phyloP scores from a whole-genome alignment of 37 sponge, comb jelly and placozoan species.

The Axinella damicornis region DNA sequence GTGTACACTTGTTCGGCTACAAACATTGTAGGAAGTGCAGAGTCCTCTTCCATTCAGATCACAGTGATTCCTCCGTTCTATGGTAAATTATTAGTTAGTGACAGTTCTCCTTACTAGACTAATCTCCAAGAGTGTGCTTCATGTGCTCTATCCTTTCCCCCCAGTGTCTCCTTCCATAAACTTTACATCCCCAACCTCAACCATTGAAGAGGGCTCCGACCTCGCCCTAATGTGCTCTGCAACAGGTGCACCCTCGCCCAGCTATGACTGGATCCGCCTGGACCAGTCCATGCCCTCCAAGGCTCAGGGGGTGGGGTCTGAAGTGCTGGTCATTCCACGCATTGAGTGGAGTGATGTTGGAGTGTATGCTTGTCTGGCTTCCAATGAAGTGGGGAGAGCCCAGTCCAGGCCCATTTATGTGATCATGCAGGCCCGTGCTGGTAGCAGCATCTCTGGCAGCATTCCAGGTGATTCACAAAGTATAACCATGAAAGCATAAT shows the following conservation, averaged over 20 bases:
- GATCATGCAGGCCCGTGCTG: neutral
- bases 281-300: neutral
- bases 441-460: no score
- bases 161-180: neutral
- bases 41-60: neutral
- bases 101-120: no score
- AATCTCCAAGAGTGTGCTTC: no score
- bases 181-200: neutral
- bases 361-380: neutral
- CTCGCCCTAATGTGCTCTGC: neutral
- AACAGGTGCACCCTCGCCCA: neutral
- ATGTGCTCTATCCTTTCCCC: neutral
- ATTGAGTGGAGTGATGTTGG: neutral
- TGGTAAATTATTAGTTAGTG: no score
- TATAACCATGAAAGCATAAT: no score
- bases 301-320: neutral
- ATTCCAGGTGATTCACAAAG: no score
- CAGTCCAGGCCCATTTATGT: neutral
- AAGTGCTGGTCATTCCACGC: neutral
- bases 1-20: neutral
- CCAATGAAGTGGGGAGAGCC: neutral
- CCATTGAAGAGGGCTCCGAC: neutral
- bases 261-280: neutral
- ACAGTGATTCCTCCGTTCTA: no score
- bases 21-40: neutral